Evolutionary conservation across 1,140 invertebrate genomes (phyloP).

Genomic region (Conus betulinus): DNA sequence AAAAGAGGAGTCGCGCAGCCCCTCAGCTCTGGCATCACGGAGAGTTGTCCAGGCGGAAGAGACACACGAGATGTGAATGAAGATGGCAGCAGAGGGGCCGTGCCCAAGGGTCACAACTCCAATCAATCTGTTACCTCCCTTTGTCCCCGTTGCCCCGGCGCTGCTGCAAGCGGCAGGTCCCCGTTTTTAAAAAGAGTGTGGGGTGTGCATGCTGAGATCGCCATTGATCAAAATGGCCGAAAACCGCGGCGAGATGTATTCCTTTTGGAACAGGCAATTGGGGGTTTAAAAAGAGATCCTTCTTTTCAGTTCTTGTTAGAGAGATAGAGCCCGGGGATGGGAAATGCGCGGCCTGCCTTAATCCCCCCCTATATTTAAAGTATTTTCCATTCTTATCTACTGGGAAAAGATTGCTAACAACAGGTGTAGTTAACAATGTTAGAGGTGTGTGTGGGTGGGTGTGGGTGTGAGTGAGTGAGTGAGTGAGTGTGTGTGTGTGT

Average conservation of each 20-base stretch:
- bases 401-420: too few species aligned
- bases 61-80: neutral
- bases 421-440: too few species aligned
- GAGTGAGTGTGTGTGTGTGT: neutral
- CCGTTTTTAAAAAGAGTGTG: neutral
- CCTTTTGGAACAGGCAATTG: neutral
- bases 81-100: neutral
- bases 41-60: neutral
- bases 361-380: too few species aligned
- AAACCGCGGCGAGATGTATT: neutral
- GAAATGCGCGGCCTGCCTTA: neutral
- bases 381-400: too few species aligned
- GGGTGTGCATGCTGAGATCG: neutral
- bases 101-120: neutral
- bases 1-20: neutral
- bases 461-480: neutral
- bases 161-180: neutral
- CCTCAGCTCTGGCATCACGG: neutral
- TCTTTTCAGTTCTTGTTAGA: neutral
- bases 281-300: neutral
- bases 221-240: neutral
- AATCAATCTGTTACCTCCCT: constrained; percentile 3
- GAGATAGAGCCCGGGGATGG: neutral
- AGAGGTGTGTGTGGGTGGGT: neutral
- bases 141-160: neutral